Evolutionary conservation across 2,113 vertebrate genomes (phyloP), one percentile per base, ranked within the genome.

Genomic region (Notothenia coriiceps): DNA sequence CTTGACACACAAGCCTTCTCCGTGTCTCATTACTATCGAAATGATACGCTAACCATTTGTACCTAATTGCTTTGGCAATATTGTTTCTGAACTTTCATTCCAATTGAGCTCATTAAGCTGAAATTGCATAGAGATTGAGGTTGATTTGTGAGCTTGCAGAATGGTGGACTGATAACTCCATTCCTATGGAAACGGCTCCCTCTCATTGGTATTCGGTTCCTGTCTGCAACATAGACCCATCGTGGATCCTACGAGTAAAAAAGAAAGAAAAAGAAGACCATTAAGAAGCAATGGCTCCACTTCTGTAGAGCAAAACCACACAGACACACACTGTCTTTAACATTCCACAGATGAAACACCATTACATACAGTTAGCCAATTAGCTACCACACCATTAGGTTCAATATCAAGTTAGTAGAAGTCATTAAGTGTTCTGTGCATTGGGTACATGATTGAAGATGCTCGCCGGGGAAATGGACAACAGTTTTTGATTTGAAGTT

Each of bases 151-250:
- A 70, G 69, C 69, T 82, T n/a, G 64, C 59, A 79, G 64, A 57
- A 40, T 12, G 54, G 54, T 59, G 70, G 82, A 75, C 82, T 79
- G 88, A 87, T 88, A 70, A 72, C 84, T 76, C 50, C 73, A 74
- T 90, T 86, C 81, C 73, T 80, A 69, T 65, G 60, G 82, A 87
- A 89, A 79, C 86, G 25, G 54, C 74, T 69, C 59, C 50, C n/a
- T 40, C 83, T 88, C 82, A 86, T 93, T 92, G 80, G 86, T 89
- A 93, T 91, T 91, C 88, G 74, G 82, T 77, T 85, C 80, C 79
- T 83, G 86, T 73, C 81, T 61, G 66, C 55, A 77, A 49, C 80
- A 84, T 76, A 78, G 62, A 76, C 56, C 67, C 72, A 62, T 83
- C 78, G 35, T 54, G 65, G 70, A 84, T 73, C 77, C 83, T 69